Conservation (phyloP, 2,113 vertebrate genomes). For the Cyprinodon variegatus region DNA sequence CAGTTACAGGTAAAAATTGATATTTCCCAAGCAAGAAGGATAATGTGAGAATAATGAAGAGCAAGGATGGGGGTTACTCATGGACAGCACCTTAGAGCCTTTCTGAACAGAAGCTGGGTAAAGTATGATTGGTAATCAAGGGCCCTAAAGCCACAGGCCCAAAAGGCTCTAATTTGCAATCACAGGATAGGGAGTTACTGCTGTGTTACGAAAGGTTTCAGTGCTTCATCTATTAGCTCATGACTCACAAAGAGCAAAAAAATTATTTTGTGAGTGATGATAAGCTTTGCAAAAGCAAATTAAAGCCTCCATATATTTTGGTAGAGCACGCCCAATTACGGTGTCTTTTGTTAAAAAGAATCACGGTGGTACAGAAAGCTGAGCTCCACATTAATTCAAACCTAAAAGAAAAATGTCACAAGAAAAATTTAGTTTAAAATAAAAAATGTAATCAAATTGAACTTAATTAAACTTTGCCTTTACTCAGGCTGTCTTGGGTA, state of each 20-base stretch:
- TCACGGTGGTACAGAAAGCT: background rate
- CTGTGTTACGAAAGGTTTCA: constrained; percentile 10
- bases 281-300: constrained; percentile 28
- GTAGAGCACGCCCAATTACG: constrained; percentile 37
- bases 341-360: constrained; percentile 16
- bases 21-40: constrained; percentile 54
- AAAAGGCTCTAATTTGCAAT: constrained; percentile 62
- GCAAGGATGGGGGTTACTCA: constrained; percentile 45
- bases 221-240: constrained; percentile 3
- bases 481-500: no score
- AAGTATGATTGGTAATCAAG: constrained; percentile 72
- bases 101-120: constrained; percentile 52
- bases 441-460: background rate
- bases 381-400: background rate
- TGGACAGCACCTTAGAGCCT: constrained; percentile 32
- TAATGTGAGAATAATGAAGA: constrained; percentile 62
- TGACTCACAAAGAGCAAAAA: constrained; percentile 44
- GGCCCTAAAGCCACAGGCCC: constrained; percentile 39
- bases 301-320: constrained; percentile 40
- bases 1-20: constrained; percentile 50
- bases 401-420: background rate
- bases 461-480: no score
- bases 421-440: constrained; percentile 2
- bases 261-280: constrained; percentile 39
- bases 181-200: constrained; percentile 36